These are phyloP conservation scores for Corythucha ciliata DNA, from an alignment of 2,888 invertebrate genomes.

Conservation along the genomic window DNA sequence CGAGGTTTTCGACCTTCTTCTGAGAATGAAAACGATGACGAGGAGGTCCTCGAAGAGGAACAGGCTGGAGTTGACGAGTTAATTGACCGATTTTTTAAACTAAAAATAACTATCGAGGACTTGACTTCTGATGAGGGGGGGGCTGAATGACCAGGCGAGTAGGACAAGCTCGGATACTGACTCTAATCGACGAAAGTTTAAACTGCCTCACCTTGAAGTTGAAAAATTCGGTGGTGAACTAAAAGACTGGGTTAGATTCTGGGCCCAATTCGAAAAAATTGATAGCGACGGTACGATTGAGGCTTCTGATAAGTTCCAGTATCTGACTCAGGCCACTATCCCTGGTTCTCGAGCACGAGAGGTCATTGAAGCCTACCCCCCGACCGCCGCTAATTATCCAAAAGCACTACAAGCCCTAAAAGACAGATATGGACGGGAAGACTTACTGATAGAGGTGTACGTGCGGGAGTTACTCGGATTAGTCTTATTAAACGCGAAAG, in stretches of 20 bases:
- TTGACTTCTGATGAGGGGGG: too few species aligned
- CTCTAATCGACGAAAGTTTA: too few species aligned
- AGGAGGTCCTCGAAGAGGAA: too few species aligned
- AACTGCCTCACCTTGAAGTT: conserved; percentile 29
- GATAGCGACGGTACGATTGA: conserved; percentile 31
- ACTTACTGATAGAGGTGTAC: conserved; percentile 36
- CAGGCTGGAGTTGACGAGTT: too few species aligned
- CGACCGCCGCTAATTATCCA: conserved; percentile 34
- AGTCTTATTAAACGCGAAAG: conserved; percentile 34
- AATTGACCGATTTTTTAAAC: too few species aligned
- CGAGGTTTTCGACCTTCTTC: too few species aligned
- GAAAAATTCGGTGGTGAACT: conserved; percentile 33
- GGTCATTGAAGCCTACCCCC: conserved; percentile 34
- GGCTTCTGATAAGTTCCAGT: conserved; percentile 34
- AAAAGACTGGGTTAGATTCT: conserved; percentile 35
- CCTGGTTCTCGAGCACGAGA: conserved; percentile 32
- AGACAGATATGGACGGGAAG: conserved; percentile 32
- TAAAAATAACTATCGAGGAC: too few species aligned
- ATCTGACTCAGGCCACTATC: conserved; percentile 28
- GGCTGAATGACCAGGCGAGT: too few species aligned
- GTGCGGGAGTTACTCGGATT: conserved; percentile 35
- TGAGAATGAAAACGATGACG: too few species aligned
- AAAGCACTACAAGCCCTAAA: conserved; percentile 32
- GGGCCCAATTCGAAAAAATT: conserved; percentile 35
- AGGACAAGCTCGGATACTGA: too few species aligned